Evolutionary conservation across 2,113 vertebrate genomes (phyloP).

Genomic region (Pogonocichla stellata): DNA sequence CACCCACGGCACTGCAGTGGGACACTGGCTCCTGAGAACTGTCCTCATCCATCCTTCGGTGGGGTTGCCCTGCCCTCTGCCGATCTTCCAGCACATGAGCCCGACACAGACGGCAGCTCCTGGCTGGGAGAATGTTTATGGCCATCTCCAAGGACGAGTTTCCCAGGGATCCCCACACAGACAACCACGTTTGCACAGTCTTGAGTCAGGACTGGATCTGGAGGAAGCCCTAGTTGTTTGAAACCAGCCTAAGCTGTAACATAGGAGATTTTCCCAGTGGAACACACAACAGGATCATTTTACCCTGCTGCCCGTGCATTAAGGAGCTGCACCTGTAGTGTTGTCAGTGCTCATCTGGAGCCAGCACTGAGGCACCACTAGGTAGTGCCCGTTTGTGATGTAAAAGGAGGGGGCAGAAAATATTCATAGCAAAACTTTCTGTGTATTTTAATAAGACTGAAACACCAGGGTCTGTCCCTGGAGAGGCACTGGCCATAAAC

Average conservation of each 20-base stretch:
- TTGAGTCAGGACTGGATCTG: neutral
- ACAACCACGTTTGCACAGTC: too few relatives aligned
- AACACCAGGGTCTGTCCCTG: neutral
- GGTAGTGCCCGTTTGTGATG: neutral
- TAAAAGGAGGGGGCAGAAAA: neutral
- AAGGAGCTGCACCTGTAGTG: neutral
- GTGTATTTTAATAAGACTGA: neutral
- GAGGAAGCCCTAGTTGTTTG: neutral
- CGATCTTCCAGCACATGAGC: neutral
- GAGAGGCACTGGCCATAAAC: neutral
- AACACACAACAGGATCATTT: neutral
- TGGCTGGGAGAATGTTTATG: neutral
- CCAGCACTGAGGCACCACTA: neutral
- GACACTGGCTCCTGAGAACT: neutral
- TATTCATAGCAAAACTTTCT: neutral
- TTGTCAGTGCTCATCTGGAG: neutral
- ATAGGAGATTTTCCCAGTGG: neutral
- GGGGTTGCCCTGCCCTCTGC: conserved; percentile 34
- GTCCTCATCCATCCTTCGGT: neutral
- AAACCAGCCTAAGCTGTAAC: neutral
- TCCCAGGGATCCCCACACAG: neutral
- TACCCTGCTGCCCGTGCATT: neutral
- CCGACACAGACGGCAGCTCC: neutral
- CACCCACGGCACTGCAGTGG: rapidly evolving
- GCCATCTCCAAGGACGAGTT: neutral